Evolutionary conservation across 92 coral and sea anemone genomes (phyloP).

Genomic region (Chrysogorgia sp.): DNA sequence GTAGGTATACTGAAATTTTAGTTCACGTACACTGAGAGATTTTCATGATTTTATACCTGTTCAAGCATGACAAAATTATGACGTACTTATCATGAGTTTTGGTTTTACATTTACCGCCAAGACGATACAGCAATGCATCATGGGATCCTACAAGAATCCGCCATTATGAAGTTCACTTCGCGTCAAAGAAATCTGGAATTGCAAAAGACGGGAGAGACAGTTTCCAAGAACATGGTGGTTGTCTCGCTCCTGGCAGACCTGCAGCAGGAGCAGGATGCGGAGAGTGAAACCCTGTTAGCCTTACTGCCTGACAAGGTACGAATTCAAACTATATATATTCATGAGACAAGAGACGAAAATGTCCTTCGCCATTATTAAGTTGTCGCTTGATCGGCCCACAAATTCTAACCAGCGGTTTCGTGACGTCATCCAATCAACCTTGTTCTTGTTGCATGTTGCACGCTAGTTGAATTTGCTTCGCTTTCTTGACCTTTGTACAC

Average conservation of each 20-base stretch:
- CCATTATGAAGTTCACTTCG: constrained; percentile 79
- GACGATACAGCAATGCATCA: constrained; percentile 72
- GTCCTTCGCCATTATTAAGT: too few species aligned
- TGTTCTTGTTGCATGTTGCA: too few species aligned
- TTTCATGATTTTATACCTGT: too few species aligned
- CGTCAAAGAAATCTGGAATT: constrained; percentile 71
- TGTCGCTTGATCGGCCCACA: too few species aligned
- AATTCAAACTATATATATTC: not conserved
- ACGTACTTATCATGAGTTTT: not conserved
- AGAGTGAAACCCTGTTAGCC: constrained; percentile 78
- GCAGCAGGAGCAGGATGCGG: constrained; percentile 96
- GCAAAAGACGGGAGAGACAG: constrained; percentile 58
- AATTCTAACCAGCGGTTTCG: too few species aligned
- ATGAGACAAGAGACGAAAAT: too few species aligned
- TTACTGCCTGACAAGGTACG: constrained; percentile 81
- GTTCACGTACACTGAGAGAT: not conserved
- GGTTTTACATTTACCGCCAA: constrained; percentile 17
- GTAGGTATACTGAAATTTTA: constrained; percentile 41
- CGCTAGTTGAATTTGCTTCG: too few species aligned
- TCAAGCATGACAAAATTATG: not conserved
- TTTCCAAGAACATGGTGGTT: constrained; percentile 75
- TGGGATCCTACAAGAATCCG: constrained; percentile 75
- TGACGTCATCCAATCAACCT: too few species aligned
- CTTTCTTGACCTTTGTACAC: too few species aligned
- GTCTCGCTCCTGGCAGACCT: constrained; percentile 89